Conservation (phyloP, 2,888 invertebrate genomes). For the Dilophus febrilis region DNA sequence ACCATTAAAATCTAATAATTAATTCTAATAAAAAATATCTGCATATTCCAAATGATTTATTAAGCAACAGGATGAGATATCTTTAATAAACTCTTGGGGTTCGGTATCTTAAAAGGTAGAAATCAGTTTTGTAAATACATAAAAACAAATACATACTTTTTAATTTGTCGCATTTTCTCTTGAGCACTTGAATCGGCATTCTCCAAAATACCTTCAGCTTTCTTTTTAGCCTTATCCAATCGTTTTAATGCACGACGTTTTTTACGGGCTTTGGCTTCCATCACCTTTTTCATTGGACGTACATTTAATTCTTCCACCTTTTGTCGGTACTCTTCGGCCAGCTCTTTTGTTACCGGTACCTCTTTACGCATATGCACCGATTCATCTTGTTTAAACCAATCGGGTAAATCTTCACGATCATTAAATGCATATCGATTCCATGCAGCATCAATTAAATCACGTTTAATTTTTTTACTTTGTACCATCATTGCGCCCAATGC, state of each 20-base stretch:
- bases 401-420: constrained; percentile 68
- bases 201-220: constrained; percentile 85
- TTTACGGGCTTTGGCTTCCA: constrained; percentile 96
- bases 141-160: constrained; percentile 64
- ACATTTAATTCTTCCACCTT: constrained; percentile 74
- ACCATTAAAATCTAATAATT: constrained; percentile 4
- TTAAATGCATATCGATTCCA: constrained; percentile 91
- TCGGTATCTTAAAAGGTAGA: too few species aligned
- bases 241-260: constrained; percentile 75
- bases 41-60: too few species aligned
- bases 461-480: constrained; percentile 74
- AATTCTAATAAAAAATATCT: too few species aligned
- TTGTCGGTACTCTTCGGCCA: constrained; percentile 72
- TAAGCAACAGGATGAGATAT: too few species aligned
- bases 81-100: too few species aligned
- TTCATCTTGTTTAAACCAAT: constrained; percentile 94
- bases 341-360: constrained; percentile 68
- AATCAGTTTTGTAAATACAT: constrained; percentile 2
- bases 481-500: constrained; percentile 86
- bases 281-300: constrained; percentile 91
- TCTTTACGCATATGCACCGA: constrained; percentile 72
- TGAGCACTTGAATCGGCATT: constrained; percentile 75
- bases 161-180: constrained; percentile 87
- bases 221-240: constrained; percentile 87
- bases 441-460: constrained; percentile 77